Base-by-base conservation (phyloP, 2,888 invertebrate genomes). In the Leptopilina drosophilae region DNA sequence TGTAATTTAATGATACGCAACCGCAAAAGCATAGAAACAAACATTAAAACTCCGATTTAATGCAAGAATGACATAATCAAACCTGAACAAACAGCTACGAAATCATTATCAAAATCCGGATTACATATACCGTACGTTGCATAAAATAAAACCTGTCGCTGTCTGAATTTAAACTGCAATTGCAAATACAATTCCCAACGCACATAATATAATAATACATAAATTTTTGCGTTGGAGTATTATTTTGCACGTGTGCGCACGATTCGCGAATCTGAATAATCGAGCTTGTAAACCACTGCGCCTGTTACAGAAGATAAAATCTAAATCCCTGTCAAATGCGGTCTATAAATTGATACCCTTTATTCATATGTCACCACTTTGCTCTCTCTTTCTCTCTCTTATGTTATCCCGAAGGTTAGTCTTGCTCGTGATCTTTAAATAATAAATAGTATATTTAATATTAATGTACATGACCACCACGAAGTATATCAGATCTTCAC, bases 321-420 rank as follows among this genome's bases (percentile, higher is more conserved):
- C 90, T 90, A 89, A 90, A 89, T 89, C 89, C 42, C 88, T 87
- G 88, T 89, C 87, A 87, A 89, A 89, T 87, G 85, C 84, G 84
- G 82, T 83, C 84, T 86, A 85, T 85, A 42, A 6, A 89, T 89
- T 85, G 89, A 87, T 88, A 89, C 88, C 88, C 83, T 88, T 89
- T 90, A 87, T 89, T 87, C 89, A 79, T 84, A 83, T 86, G 89
- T 90, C 90, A 87, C 88, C 90, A 87, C 88, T 89, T 85, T 76
- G 77, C 65, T 77, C n/a, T n/a, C n/a, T n/a, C n/a, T n/a, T n/a
- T n/a, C n/a, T n/a, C n/a, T n/a, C n/a, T n/a, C 66, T 80, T 78
- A 69, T 33, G n/a, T n/a, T n/a, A 33, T 33, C 2, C 33, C 33
- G 33, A 33, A 76, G 56, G 12, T 9, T 12, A 49, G 42, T 42